Conservation (phyloP, 2,888 invertebrate species). For the Caenorhabditis drosophilae region DNA sequence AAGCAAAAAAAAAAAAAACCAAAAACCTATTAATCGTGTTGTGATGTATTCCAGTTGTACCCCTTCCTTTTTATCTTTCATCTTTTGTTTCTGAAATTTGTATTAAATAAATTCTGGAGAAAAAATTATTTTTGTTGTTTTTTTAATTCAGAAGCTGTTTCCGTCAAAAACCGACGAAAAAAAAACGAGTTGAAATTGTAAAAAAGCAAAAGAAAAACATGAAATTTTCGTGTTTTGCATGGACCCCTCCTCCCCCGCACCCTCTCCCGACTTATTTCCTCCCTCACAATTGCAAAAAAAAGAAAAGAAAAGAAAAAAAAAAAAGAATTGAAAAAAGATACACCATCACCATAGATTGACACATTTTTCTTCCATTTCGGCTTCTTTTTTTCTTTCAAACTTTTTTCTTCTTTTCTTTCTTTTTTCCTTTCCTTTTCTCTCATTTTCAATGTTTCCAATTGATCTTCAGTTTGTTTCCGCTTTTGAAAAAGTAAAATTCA, state of each 20-base stretch:
- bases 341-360: too few relatives aligned
- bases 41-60: slow-evolving; percentile 43
- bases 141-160: too few relatives aligned
- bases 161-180: too few relatives aligned
- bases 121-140: too few relatives aligned
- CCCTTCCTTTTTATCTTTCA: slow-evolving; percentile 37
- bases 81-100: slow-evolving; percentile 41
- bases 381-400: too few relatives aligned
- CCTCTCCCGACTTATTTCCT: too few relatives aligned
- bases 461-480: background rate
- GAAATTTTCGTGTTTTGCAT: background rate
- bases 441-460: background rate
- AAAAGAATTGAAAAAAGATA: slow-evolving; percentile 3
- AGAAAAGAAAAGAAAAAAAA: background rate
- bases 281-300: background rate
- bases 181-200: background rate
- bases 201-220: background rate
- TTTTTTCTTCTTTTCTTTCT: background rate
- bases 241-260: too few relatives aligned
- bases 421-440: background rate
- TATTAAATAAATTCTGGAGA: too few relatives aligned
- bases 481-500: background rate
- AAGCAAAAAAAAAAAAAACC: slow-evolving; percentile 2
- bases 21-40: slow-evolving; percentile 37
- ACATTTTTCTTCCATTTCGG: slow-evolving; percentile 31